These are phyloP conservation scores for Amorpha juglandis DNA, from an alignment of 2,888 invertebrate species.

Conservation along the genomic window DNA sequence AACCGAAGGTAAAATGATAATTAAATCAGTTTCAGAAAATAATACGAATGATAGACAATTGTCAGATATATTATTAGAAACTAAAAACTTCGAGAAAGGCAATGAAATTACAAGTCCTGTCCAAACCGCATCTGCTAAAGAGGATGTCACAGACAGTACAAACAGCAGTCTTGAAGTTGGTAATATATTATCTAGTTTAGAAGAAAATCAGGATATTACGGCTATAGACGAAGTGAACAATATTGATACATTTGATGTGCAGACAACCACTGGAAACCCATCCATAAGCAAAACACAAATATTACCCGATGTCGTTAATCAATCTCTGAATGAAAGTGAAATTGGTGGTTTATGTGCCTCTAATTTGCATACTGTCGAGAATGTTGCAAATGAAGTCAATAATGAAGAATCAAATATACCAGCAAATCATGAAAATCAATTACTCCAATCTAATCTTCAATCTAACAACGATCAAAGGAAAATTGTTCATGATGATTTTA, in stretches of 20 bases:
- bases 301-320: constrained; percentile 4
- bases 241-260: background rate
- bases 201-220: background rate
- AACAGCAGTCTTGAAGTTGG: background rate
- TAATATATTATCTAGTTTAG: too few relatives aligned
- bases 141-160: background rate
- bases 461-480: background rate
- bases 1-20: background rate
- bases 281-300: background rate
- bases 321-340: background rate
- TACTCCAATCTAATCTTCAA: background rate
- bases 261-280: background rate
- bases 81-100: background rate
- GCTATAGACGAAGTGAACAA: too few relatives aligned
- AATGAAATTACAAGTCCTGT: background rate
- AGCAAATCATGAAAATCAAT: background rate
- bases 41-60: background rate
- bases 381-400: background rate
- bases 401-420: background rate
- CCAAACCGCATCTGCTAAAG: background rate
- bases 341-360: background rate
- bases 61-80: background rate
- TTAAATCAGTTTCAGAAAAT: background rate
- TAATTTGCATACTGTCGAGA: background rate
- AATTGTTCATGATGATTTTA: background rate